Evolutionary conservation across 2,888 invertebrate species (phyloP), one percentile per base, ranked within the genome.

Genomic region (Elaeidobius kamerunicus): DNA sequence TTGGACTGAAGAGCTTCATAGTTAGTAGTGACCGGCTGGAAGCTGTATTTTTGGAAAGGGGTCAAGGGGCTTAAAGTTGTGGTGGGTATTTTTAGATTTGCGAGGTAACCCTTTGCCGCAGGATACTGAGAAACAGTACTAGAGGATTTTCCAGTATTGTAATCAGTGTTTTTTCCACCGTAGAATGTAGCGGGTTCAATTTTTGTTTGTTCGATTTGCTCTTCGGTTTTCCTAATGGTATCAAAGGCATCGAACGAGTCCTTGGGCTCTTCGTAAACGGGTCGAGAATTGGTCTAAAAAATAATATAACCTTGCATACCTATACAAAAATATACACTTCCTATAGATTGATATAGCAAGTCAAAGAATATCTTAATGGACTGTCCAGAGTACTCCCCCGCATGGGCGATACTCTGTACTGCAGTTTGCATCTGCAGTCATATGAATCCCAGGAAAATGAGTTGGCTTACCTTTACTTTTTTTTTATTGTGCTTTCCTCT

Each of bases 31-130:
- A 55, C 56, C 9, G 69, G 67, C 63, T 73, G 67, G 56, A 69
- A 70, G 49, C 69, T 69, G 55, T 69, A 72, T 60, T 72, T 72
- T 58, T 70, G 67, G 38, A 71, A 72, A 5, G 72, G 69, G 11
- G 64, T 61, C n/a, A 67, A 28, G 18, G 61, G 69, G 11, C 65
- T 61, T n/a, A 67, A 28, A 18, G 61, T 58, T n/a, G 62, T 45
- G 36, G 59, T 50, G n/a, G 52, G 51, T 6, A 53, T 28, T 30
- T 52, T 23, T 3, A 50, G 12, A 1, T 19, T 30, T 12, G 40
- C 51, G 20, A 58, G 28, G n/a, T 59, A 55, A 16, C 63, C 65
- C 36, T 55, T 11, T 18, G 63, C 63, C 34, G 57, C 20, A 14
- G 67, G 66, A 40, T 61, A 59, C 52, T 67, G 67, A 1, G 65